Percentiles rank a stretch among this genome's conserved stretches.
Evolutionary conservation across 2,888 invertebrate species (phyloP).

Genomic region (Rhogogaster chlorosoma): DNA sequence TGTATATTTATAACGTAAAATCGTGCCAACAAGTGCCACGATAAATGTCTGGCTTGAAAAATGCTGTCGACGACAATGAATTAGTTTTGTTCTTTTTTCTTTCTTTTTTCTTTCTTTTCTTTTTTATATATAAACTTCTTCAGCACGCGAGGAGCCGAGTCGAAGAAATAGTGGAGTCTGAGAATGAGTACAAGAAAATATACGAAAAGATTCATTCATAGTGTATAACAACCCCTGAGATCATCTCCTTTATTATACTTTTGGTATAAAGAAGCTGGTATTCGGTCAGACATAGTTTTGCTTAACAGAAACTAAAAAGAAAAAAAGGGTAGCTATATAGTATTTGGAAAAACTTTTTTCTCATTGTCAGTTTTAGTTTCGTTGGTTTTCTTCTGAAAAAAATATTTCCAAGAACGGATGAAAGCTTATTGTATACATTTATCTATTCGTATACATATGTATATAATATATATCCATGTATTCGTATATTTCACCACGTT

Average conservation of each 20-base stretch:
- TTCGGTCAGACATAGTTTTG: neutral
- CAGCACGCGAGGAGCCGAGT: neutral
- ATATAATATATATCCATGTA: too few species aligned
- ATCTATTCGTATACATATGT: too few species aligned
- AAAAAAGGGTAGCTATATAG: too few species aligned
- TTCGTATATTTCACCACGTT: neutral
- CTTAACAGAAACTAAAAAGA: neutral
- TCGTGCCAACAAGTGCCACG: constrained; percentile 47
- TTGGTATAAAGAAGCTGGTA: neutral
- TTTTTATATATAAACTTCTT: neutral
- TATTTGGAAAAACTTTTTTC: neutral
- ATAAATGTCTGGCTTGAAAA: constrained; percentile 47
- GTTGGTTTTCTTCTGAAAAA: neutral
- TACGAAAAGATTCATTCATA: neutral
- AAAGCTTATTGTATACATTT: neutral
- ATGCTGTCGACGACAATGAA: constrained; percentile 26
- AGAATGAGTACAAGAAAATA: neutral
- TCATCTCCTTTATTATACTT: constrained; percentile 30
- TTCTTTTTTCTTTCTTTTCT: neutral
- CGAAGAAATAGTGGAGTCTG: constrained; percentile 23
- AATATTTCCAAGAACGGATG: neutral
- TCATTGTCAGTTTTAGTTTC: neutral
- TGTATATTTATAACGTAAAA: neutral
- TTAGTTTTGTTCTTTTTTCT: neutral
- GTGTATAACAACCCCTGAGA: neutral